These are phyloP conservation scores for Rhizomys pruinosus DNA, from an alignment of 2,113 vertebrate genomes.

Conservation along the genomic window DNA sequence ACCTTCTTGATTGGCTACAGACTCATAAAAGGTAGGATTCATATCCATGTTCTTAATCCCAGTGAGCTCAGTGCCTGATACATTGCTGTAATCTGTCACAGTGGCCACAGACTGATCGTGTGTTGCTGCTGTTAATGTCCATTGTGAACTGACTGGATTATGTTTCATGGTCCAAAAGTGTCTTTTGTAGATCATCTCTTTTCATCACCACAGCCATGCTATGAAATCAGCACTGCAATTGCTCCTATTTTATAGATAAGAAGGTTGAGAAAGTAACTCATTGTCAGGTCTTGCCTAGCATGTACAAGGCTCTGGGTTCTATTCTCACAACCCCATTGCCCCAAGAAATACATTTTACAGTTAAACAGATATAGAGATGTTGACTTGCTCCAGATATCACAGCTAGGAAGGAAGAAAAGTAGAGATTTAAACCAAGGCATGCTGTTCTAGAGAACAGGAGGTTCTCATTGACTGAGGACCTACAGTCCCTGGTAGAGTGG, in stretches of 20 bases:
- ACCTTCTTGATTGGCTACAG: background rate
- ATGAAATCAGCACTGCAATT: background rate
- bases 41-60: background rate
- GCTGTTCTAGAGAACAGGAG: background rate
- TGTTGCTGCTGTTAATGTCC: background rate
- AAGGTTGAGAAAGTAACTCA: background rate
- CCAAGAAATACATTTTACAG: background rate
- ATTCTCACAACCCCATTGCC: background rate
- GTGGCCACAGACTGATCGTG: too few relatives aligned
- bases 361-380: background rate
- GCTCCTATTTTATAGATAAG: background rate
- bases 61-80: background rate
- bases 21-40: background rate
- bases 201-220: background rate
- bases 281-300: background rate
- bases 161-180: background rate
- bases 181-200: conserved; percentile 17
- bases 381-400: background rate
- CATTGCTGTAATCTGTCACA: background rate
- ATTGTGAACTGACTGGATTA: background rate
- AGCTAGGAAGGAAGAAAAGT: background rate
- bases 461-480: background rate
- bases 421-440: background rate
- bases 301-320: background rate
- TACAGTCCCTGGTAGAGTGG: background rate